phyloP scores from a whole-genome alignment of 2,888 invertebrate genomes.

The Microdon myrmicae region DNA sequence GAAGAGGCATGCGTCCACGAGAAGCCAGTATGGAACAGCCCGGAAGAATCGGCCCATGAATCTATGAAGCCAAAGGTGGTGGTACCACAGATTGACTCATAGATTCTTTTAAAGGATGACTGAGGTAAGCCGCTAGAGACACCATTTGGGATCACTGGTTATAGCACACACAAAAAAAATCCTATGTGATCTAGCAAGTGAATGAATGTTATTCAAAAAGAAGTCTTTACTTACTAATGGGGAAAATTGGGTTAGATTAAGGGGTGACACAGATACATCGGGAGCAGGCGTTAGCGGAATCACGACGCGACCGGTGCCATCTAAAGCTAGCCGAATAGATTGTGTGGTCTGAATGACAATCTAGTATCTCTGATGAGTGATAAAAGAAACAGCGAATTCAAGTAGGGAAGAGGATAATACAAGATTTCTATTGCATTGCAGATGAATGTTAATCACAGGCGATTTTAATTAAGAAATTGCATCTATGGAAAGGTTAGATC shows the following conservation, averaged over 20 bases:
- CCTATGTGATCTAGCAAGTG: slow-evolving; percentile 30
- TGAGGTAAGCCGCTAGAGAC: slow-evolving; percentile 24
- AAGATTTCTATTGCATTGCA: slow-evolving; percentile 21
- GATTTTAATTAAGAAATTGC: slow-evolving; percentile 8
- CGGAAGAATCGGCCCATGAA: slow-evolving; percentile 17
- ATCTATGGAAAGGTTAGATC: too few relatives aligned
- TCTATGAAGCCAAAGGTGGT: slow-evolving; percentile 22
- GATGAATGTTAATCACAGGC: slow-evolving; percentile 2
- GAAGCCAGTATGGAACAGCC: slow-evolving; percentile 34
- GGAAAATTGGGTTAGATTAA: slow-evolving; percentile 49
- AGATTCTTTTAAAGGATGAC: slow-evolving; percentile 33
- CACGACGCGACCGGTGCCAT: slow-evolving; percentile 35
- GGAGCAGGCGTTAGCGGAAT: slow-evolving; percentile 7
- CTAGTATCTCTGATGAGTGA: slow-evolving; percentile 32
- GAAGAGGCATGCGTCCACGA: slow-evolving; percentile 22
- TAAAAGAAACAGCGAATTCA: too few relatives aligned
- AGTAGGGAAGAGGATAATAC: slow-evolving; percentile 10
- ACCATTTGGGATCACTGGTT: slow-evolving; percentile 6
- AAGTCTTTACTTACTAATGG: too few relatives aligned
- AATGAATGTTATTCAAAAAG: too few relatives aligned
- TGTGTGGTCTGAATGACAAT: slow-evolving; percentile 20
- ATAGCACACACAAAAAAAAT: slow-evolving; percentile 37
- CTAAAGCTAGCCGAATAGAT: background rate
- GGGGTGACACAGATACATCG: slow-evolving; percentile 44
- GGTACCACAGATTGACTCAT: slow-evolving; percentile 9